Conservation (phyloP, 1,140 invertebrate genomes). For the Euschistus heros region DNA sequence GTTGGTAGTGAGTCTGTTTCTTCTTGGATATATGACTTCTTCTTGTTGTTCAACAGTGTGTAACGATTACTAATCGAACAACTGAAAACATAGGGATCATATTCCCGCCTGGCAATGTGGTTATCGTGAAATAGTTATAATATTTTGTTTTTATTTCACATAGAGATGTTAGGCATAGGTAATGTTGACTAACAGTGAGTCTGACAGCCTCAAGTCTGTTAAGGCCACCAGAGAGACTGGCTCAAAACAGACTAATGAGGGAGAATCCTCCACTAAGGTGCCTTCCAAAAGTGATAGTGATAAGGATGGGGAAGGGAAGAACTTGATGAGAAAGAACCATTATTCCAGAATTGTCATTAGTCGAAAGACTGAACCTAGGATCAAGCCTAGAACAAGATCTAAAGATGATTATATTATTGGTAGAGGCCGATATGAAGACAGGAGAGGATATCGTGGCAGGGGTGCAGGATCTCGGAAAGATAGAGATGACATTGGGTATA, state of each 20-base stretch:
- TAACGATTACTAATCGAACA: background rate
- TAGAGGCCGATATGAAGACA: conserved; percentile 36
- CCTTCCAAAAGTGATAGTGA: background rate
- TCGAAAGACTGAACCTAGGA: background rate
- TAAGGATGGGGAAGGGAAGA: conserved; percentile 5
- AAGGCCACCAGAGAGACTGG: conserved; percentile 4
- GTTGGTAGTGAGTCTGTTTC: background rate
- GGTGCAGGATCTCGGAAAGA: background rate
- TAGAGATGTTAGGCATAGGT: conserved; percentile 13
- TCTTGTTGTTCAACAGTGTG: background rate
- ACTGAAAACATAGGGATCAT: background rate
- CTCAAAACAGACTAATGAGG: conserved; percentile 10
- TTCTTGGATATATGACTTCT: no score
- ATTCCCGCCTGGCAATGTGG: background rate
- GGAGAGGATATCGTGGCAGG: conserved; percentile 8
- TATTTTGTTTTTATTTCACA: background rate
- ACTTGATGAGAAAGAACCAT: background rate
- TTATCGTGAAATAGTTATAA: background rate
- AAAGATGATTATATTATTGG: conserved; percentile 19
- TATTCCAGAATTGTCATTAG: conserved; percentile 11
- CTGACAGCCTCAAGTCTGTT: conserved; percentile 14
- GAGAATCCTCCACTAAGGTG: background rate
- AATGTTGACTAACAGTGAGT: conserved; percentile 16
- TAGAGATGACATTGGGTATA: background rate
- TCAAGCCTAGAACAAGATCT: conserved; percentile 22